Evolutionary conservation across 2,888 invertebrate species (phyloP), one percentile per base, ranked within the genome.

Genomic region (Lamellibrachia columna): DNA sequence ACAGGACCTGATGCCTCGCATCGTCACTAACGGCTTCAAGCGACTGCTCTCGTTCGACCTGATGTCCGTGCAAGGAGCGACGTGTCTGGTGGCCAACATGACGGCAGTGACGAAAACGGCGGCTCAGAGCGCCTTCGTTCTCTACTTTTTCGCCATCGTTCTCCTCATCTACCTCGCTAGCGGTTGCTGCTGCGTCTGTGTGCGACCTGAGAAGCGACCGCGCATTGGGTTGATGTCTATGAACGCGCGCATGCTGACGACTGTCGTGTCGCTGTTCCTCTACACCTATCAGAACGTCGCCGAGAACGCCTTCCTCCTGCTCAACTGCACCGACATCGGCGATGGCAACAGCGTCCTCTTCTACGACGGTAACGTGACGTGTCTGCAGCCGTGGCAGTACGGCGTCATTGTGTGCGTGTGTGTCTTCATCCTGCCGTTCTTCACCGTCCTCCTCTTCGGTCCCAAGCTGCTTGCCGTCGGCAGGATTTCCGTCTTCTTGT

Each of bases 361-460:
- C 90, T 90, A 93, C 6, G 94, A 94, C 91, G 94, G 93, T 7
- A 93, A 93, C 75, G 93, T 93, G 15, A 28, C 55, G 22, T 94
- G 94, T 75, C 75, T 93, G 6, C 93, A 93, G 90, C 52, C 75
- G 2, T 94, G 94, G 94, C 94, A 94, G 92, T 94, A 92, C 90
- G 93, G 55, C 40, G 90, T 93, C 28, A 52, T 93, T 22, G 53
- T 58, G 11, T 90, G 93, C 40, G 92, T 93, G 58, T 7, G 9
- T 28, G 91, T 93, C 52, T 93, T 91, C 90, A 92, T 94, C 90
- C 22, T 93, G 8, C 94, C 94, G 6, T 94, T 94, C 92, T 94
- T 93, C 91, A 53, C 92, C 90, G 90, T 93, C 2, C 93, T 94
- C 3, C 75, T 92, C 15, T 90, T 93, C 40, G 94, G 92, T 3